Percentiles rank a stretch among this genome's conserved stretches.
Conservation (phyloP, 2,113 vertebrate genomes). For the Menidia beryllina region DNA sequence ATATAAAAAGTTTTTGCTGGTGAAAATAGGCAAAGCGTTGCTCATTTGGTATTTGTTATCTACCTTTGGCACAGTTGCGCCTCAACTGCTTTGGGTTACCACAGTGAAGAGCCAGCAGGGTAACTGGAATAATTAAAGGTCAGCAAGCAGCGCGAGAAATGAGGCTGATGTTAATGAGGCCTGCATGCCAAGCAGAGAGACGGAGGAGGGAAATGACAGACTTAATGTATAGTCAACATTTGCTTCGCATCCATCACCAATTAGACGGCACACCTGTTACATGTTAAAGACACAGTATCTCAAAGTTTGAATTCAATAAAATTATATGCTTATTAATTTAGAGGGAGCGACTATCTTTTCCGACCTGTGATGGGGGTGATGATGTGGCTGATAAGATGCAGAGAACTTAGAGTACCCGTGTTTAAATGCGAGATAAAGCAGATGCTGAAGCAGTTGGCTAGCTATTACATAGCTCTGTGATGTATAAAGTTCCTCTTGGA, state of each 20-base stretch:
- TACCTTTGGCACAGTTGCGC: constrained; percentile 50
- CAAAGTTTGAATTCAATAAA: neutral
- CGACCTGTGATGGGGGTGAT: no score
- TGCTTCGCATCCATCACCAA: constrained; percentile 18
- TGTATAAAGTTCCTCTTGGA: neutral
- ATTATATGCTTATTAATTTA: neutral
- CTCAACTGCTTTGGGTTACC: constrained; percentile 63
- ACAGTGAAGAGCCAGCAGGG: constrained; percentile 79
- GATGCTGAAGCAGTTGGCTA: neutral
- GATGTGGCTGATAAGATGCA: neutral
- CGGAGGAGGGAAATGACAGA: constrained; percentile 60
- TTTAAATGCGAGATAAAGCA: neutral
- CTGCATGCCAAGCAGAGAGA: constrained; percentile 60
- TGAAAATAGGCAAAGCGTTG: neutral
- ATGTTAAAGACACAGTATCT: constrained; percentile 24
- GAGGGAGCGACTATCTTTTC: neutral
- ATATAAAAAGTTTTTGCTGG: neutral
- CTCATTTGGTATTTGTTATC: constrained; percentile 14
- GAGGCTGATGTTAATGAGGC: constrained; percentile 78
- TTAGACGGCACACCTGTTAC: constrained; percentile 17
- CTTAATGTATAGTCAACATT: constrained; percentile 40
- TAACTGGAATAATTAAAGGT: constrained; percentile 85
- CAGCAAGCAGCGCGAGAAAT: constrained; percentile 72
- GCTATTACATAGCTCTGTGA: neutral
- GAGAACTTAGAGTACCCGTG: neutral